Evolutionary conservation across 2,113 vertebrate species (phyloP).

Genomic region (Saiga tatarica): DNA sequence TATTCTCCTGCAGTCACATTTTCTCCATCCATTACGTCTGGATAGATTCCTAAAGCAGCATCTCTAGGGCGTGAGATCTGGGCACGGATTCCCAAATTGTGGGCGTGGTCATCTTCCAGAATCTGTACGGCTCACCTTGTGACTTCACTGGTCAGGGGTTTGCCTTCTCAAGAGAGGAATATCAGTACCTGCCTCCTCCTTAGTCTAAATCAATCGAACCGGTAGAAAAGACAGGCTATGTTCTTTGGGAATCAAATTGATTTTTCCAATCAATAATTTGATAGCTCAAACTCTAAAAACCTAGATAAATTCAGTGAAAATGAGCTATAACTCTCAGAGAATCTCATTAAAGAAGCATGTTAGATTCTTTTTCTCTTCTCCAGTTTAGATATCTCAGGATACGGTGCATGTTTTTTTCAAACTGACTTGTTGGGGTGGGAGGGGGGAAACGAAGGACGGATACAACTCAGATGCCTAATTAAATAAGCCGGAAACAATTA

Average conservation of each 20-base stretch:
- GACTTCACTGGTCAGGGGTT: not conserved
- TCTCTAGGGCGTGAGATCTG: not conserved
- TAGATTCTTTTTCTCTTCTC: not conserved
- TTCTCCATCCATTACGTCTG: too few relatives aligned
- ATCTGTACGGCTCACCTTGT: not conserved
- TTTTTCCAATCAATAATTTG: not conserved
- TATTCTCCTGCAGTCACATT: accelerated
- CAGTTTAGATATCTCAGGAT: not conserved
- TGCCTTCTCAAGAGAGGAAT: not conserved
- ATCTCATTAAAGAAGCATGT: too few relatives aligned
- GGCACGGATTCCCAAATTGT: not conserved
- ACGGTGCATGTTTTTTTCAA: not conserved
- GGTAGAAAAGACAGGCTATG: not conserved
- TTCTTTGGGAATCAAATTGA: not conserved
- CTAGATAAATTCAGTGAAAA: not conserved
- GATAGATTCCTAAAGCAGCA: not conserved
- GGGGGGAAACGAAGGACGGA: not conserved
- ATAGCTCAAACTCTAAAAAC: not conserved
- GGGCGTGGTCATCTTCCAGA: too few relatives aligned
- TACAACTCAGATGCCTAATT: not conserved
- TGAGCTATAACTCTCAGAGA: not conserved
- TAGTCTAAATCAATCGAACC: too few relatives aligned
- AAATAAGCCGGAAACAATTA: not conserved
- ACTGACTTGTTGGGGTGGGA: not conserved
- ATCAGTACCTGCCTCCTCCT: not conserved